Conservation (phyloP, 2,797 vertebrate species). For the Aldrovandia affinis region DNA sequence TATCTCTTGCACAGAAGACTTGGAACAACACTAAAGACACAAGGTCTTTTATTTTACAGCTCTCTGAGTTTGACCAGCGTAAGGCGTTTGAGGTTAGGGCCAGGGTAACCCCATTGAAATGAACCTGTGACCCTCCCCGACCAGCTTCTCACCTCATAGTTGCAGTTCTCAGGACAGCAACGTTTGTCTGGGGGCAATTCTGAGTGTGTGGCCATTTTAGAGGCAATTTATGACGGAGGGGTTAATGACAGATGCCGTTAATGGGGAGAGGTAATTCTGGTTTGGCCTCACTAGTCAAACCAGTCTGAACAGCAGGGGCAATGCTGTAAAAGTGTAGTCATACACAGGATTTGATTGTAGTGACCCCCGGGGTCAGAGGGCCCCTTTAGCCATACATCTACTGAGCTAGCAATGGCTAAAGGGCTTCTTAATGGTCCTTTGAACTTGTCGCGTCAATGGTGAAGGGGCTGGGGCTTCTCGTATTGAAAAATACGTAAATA, state of each 20-base stretch:
- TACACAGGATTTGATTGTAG: neutral
- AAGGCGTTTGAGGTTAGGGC: too few species aligned
- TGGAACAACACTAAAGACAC: too few species aligned
- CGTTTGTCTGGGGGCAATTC: conserved; percentile 5
- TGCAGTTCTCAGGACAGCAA: neutral
- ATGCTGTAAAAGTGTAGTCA: neutral
- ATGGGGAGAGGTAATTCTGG: neutral
- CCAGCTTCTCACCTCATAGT: too few species aligned
- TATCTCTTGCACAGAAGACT: too few species aligned
- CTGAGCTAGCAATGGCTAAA: neutral
- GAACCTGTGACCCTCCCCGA: too few species aligned
- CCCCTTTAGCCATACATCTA: neutral
- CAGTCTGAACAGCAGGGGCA: neutral
- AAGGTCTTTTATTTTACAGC: too few species aligned
- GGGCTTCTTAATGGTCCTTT: neutral
- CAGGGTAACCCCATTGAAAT: too few species aligned
- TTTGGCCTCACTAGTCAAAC: neutral
- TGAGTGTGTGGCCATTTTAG: neutral
- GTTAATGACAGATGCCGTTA: neutral
- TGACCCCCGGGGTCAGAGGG: neutral
- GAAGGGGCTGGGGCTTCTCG: neutral
- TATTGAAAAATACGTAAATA: neutral
- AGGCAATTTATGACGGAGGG: neutral
- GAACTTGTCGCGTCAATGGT: neutral
- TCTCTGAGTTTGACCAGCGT: neutral